Evolutionary conservation across 2,113 vertebrate species (phyloP), one percentile per base, ranked within the genome.

Genomic region (Nothoprocta pentlandii): DNA sequence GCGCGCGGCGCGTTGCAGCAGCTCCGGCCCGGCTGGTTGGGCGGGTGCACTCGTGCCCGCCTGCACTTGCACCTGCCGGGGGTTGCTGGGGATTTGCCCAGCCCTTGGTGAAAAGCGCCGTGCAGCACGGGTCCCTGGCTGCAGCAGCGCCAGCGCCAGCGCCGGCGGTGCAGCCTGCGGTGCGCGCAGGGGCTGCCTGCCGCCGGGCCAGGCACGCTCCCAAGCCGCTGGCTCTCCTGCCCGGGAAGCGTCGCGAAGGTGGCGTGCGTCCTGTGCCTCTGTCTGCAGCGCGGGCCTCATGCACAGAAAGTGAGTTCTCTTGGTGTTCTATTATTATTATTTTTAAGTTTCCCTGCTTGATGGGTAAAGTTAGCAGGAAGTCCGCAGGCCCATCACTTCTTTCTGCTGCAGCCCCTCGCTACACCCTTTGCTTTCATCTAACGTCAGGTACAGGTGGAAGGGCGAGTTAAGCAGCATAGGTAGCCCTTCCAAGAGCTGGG

Each of bases 371-470:
- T n/a, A 41, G 28, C 58, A 22, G 46, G 49, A 82, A 49, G 51
- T 70, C 14, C 70, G 80, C 39, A 68, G n/a, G 12, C 46, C 3
- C 5, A 10, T 66, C 0, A 32, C 10, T 46, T 69, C 53, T 73
- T 56, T 63, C 71, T 19, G 6, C 9, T 67, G 16, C 22, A 5
- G 7, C 47, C 76, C 46, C 84, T 92, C 11, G 16, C 80, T 59
- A 46, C 64, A 73, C 46, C 59, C 39, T 85, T 87, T 92, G 46
- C 51, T 92, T 93, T 89, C 51, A 19, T 90, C 81, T 92, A 86
- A 51, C 0, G 0, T 41, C 36, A 39, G 36, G 36, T 39, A 39
- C 36, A 39, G 36, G 36, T 39, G 36, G 36, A 39, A 39, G 36
- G 44, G 12, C 4, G 59, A 78, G 39, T 83, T 90, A 85, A 92